These are phyloP conservation scores for Eristalis intricaria DNA, from an alignment of 2,888 invertebrate species.

Conservation along the genomic window DNA sequence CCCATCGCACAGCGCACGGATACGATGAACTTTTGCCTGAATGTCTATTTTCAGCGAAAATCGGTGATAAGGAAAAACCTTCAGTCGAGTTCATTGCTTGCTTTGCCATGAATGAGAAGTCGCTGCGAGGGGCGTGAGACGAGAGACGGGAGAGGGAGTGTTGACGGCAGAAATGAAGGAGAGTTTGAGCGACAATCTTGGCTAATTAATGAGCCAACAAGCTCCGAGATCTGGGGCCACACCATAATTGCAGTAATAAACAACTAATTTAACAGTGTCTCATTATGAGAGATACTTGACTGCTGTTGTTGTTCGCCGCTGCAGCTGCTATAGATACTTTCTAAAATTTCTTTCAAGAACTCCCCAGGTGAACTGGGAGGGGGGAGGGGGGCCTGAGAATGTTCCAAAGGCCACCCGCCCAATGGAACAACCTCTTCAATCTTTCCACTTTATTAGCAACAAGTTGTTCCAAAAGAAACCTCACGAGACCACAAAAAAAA, in stretches of 20 bases:
- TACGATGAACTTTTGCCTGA: constrained; percentile 32
- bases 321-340: constrained; percentile 38
- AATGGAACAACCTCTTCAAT: background rate
- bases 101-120: background rate
- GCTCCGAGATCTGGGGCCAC: background rate
- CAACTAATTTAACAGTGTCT: constrained; percentile 38
- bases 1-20: background rate
- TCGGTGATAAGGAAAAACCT: constrained; percentile 33
- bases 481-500: background rate
- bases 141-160: too few species aligned
- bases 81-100: background rate
- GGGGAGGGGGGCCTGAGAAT: background rate
- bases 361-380: background rate
- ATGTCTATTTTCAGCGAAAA: constrained; percentile 45
- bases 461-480: background rate
- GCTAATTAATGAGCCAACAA: constrained; percentile 28
- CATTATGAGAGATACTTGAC: constrained; percentile 35
- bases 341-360: constrained; percentile 20
- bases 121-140: background rate
- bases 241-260: constrained; percentile 45
- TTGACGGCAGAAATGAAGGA: background rate
- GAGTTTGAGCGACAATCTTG: constrained; percentile 21
- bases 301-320: background rate
- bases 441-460: background rate
- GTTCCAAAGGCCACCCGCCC: background rate